Percentiles rank a stretch among this genome's conserved stretches.
These are phyloP conservation scores for Sarotherodon lohbergeri DNA, from an alignment of 2,113 vertebrate genomes.

Conservation along the genomic window DNA sequence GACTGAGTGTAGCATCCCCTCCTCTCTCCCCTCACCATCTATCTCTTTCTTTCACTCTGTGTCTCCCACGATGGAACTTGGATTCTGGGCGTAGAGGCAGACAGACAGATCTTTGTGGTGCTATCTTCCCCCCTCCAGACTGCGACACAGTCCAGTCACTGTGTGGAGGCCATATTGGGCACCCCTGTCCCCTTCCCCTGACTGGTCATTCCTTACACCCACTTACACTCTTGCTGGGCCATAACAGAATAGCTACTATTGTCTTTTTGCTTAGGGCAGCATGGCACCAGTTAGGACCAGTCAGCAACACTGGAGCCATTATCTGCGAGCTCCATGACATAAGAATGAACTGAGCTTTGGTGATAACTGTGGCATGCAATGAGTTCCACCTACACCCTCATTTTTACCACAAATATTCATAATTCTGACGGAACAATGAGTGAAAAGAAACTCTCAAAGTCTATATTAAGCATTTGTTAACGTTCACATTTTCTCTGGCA, in stretches of 20 bases:
- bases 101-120: conserved; percentile 66
- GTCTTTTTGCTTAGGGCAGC: conserved; percentile 69
- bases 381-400: background rate
- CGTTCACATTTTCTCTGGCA: background rate
- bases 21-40: background rate
- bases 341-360: background rate
- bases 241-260: conserved; percentile 79
- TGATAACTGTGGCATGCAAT: background rate
- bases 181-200: conserved; percentile 48
- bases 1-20: background rate
- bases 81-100: conserved; percentile 7
- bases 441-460: background rate
- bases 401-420: background rate
- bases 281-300: conserved; percentile 57
- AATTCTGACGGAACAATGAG: background rate
- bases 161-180: conserved; percentile 66
- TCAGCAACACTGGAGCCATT: conserved; percentile 72
- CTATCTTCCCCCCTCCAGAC: conserved; percentile 11
- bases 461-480: background rate
- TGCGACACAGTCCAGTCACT: conserved; percentile 43
- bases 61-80: conserved; percentile 29
- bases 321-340: conserved; percentile 51
- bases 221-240: conserved; percentile 37
- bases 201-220: conserved; percentile 69
- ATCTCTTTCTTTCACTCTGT: background rate